Conservation (phyloP, 92 coral and sea anemone species). For the Muricea muricata region DNA sequence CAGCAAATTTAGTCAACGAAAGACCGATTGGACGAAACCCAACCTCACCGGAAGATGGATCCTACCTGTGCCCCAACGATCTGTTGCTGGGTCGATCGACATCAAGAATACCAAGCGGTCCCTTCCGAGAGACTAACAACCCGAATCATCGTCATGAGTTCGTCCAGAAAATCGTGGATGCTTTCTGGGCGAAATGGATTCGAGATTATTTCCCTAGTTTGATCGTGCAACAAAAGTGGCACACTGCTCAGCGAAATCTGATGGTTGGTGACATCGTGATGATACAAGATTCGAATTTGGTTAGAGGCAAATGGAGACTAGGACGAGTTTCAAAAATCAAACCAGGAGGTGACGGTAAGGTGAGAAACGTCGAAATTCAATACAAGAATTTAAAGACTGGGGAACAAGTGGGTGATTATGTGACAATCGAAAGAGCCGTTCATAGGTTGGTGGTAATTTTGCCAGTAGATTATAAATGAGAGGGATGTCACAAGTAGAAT, state of each 20-base stretch:
- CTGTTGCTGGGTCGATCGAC: conserved; percentile 60
- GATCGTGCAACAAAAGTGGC: conserved; percentile 43
- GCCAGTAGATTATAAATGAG: conserved; percentile 42
- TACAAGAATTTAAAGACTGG: conserved; percentile 64
- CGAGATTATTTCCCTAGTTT: conserved; percentile 38
- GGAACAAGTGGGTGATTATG: conserved; percentile 47
- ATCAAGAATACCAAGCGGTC: conserved; percentile 52
- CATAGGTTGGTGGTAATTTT: conserved; percentile 53
- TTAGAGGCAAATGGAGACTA: conserved; percentile 52
- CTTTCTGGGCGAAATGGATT: conserved; percentile 49
- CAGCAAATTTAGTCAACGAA: conserved; percentile 61
- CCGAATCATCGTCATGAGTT: background rate
- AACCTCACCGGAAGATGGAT: conserved; percentile 43
- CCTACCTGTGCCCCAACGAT: conserved; percentile 59
- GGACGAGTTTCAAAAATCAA: conserved; percentile 10
- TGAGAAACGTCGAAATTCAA: conserved; percentile 56
- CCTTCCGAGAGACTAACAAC: conserved; percentile 20
- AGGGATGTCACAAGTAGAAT: too few species aligned
- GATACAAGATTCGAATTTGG: conserved; percentile 45
- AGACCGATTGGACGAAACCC: conserved; percentile 63
- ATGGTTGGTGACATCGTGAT: conserved; percentile 39
- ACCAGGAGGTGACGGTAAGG: conserved; percentile 54
- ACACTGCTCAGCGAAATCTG: conserved; percentile 43
- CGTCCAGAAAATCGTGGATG: conserved; percentile 9
- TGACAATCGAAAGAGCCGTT: conserved; percentile 60